Evolutionary conservation across 2,113 vertebrate genomes (phyloP).

Genomic region (Ellobius talpinus): DNA sequence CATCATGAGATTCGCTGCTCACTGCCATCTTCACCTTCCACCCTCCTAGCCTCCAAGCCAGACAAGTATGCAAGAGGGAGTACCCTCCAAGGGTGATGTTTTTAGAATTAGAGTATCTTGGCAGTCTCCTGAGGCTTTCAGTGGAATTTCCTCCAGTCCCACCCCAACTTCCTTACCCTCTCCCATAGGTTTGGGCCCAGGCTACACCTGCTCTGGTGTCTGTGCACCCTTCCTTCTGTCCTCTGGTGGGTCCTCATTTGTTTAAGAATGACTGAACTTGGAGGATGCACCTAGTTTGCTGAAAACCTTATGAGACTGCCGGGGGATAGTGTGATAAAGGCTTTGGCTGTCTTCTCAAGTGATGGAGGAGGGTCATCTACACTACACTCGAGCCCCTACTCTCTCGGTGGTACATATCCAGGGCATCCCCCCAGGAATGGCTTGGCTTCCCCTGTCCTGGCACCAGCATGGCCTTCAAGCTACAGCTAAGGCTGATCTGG

Average conservation of each 20-base stretch:
- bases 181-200: fast-evolving
- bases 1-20: background rate
- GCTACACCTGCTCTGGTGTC: background rate
- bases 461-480: fast-evolving
- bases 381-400: fast-evolving
- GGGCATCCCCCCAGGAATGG: background rate
- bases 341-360: fast-evolving
- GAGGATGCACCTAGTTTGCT: too few relatives aligned
- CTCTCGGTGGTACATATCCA: fast-evolving
- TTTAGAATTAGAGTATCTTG: background rate
- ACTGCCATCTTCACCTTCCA: fast-evolving
- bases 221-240: background rate
- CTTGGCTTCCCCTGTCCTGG: fast-evolving
- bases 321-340: background rate
- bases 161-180: fast-evolving
- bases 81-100: fast-evolving
- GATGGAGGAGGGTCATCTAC: too few relatives aligned
- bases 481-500: fast-evolving
- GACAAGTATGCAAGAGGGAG: background rate
- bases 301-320: background rate
- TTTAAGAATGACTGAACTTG: background rate
- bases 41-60: fast-evolving
- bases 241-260: background rate
- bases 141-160: background rate
- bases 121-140: background rate